phyloP scores from a whole-genome alignment of 1,140 invertebrate genomes.

The Magallana gigas region DNA sequence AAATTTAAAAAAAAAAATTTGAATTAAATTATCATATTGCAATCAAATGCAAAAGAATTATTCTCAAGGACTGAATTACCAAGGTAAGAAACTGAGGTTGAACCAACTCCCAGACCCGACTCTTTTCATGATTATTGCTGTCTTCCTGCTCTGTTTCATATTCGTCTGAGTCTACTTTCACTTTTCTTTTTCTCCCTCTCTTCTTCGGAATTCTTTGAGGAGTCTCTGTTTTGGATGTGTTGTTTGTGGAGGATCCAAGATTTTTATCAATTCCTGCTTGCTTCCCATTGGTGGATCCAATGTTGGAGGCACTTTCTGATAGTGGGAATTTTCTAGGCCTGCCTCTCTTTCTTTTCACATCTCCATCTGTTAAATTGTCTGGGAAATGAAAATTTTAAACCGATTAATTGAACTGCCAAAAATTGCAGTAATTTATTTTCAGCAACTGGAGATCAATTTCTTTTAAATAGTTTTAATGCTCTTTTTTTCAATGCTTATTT shows the following conservation, averaged over 20 bases:
- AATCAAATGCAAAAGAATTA: no score
- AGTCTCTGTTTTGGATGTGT: not conserved
- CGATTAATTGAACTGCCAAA: no score
- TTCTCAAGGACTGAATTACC: not conserved
- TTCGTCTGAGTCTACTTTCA: not conserved
- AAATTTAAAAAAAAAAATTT: no score
- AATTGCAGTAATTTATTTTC: no score
- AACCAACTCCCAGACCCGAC: conserved; percentile 1
- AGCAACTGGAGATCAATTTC: no score
- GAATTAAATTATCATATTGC: no score
- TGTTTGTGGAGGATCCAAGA: conserved; percentile 1
- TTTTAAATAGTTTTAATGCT: no score
- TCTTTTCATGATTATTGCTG: not conserved
- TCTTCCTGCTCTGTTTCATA: conserved; percentile 4
- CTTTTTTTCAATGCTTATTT: no score
- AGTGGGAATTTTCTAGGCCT: not conserved
- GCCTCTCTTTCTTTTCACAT: not conserved
- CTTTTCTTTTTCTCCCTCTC: conserved; percentile 15
- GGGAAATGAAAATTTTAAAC: no score
- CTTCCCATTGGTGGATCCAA: not conserved
- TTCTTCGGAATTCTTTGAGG: not conserved
- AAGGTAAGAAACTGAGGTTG: conserved; percentile 16
- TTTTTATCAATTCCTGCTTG: not conserved
- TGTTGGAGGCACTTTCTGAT: not conserved
- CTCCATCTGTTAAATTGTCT: not conserved